phyloP scores from a whole-genome alignment of 2,797 vertebrate species.

The Emys orbicularis region DNA sequence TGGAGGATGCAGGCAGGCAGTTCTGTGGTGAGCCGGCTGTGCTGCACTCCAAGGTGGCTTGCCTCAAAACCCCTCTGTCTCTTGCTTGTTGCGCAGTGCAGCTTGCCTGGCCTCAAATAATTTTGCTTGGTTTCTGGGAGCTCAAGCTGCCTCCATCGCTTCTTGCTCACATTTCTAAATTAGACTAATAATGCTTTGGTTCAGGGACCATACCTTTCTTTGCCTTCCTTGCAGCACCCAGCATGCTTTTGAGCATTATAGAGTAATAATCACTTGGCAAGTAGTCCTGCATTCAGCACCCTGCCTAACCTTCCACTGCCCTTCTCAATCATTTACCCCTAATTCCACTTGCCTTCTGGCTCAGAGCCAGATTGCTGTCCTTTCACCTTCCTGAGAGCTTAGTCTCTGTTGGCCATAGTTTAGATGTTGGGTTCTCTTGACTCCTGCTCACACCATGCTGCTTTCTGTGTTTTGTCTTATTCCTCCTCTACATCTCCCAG shows the following conservation, averaged over 20 bases:
- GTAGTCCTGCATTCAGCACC: background rate
- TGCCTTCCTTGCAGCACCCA: background rate
- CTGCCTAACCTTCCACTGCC: background rate
- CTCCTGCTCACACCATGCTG: background rate
- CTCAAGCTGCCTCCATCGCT: background rate
- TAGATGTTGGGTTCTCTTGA: rapidly evolving
- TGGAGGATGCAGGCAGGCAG: too few relatives aligned
- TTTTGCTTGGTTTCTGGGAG: background rate
- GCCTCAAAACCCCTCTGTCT: too few relatives aligned
- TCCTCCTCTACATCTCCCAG: background rate
- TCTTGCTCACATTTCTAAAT: background rate
- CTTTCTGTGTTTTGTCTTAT: rapidly evolving
- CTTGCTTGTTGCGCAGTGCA: too few relatives aligned
- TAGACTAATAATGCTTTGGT: background rate
- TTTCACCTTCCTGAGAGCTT: background rate
- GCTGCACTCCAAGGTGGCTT: too few relatives aligned
- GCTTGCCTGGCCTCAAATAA: too few relatives aligned
- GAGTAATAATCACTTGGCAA: background rate
- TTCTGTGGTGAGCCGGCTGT: too few relatives aligned
- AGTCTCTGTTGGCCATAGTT: background rate
- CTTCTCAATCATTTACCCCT: rapidly evolving
- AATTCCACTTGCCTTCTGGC: background rate
- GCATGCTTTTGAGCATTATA: background rate
- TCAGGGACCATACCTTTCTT: background rate
- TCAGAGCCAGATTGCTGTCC: background rate